Evolutionary conservation across 2,888 invertebrate genomes (phyloP), one percentile per base, ranked within the genome.

Genomic region (Lepetodrilus schrolli): DNA sequence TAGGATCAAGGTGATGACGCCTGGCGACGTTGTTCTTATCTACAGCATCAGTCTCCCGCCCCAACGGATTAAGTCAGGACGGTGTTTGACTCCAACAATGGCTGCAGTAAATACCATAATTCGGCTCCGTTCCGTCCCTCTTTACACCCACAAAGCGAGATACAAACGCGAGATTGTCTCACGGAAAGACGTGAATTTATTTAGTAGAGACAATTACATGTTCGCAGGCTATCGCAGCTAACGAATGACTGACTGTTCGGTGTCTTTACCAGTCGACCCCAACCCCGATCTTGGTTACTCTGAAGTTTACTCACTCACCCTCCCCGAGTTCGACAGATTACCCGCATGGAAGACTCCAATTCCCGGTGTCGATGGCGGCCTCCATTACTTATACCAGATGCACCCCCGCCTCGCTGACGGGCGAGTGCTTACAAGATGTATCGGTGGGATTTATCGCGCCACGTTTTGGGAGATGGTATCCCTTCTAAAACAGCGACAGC

Each of bases 11-110:
- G 58, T 13, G 58, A 34, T n/a, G n/a, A 10, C 30, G 23, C 17
- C 30, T 58, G 58, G 58, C 58, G 58, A 58, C 58, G 17, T 34
- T n/a, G 26, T 26, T 58, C 58, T 58, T 58, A 58, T 58, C 58
- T 58, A 13, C 34, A 7, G n/a, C 13, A 23, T 26, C 30, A 8
- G 7, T 17, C 26, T 34, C 58, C 58, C 58, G 58, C 58, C 58
- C 58, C 26, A n/a, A n/a, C 58, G 3, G 58, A 58, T 58, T 58
- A 30, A 58, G 26, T 21, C 58, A 58, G 30, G 26, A 30, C 26
- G 23, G 58, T 30, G 58, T 8, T 13, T 8, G n/a, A 30, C n/a
- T 2, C n/a, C 8, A 58, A 58, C 58, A 58, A 58, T 34, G 34
- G 58, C n/a, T n/a, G n/a, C 58, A 30, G 58, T 58, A 58, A 58